Percentiles rank a stretch among this genome's conserved stretches.
Conservation (phyloP, 1,140 invertebrate genomes). For the Lordiphosa mommai region DNA sequence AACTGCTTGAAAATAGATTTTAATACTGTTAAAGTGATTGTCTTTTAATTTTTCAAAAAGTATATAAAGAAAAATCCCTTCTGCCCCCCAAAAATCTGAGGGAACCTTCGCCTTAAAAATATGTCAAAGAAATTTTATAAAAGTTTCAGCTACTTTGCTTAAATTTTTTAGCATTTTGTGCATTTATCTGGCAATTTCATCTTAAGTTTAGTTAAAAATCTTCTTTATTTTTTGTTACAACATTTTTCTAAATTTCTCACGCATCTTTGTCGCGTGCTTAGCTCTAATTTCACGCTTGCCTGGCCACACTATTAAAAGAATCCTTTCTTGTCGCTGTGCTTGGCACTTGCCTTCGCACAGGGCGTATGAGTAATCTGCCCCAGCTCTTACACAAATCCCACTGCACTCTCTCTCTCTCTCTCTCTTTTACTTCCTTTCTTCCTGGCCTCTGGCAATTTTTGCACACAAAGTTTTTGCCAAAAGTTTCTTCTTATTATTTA, state of each 20-base stretch:
- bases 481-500: conserved; percentile 67
- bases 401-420: neutral
- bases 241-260: conserved; percentile 8
- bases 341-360: conserved; percentile 14
- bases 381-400: conserved; percentile 35
- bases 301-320: conserved; percentile 35
- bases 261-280: conserved; percentile 23
- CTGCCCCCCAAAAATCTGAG: too few species aligned
- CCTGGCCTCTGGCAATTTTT: conserved; percentile 16
- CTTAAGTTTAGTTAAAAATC: too few species aligned
- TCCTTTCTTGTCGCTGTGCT: conserved; percentile 4
- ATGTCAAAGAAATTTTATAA: too few species aligned
- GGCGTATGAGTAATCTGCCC: conserved; percentile 62
- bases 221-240: too few species aligned
- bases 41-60: too few species aligned
- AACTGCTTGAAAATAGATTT: too few species aligned
- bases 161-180: too few species aligned
- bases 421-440: neutral
- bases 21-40: too few species aligned
- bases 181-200: too few species aligned
- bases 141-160: too few species aligned
- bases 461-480: conserved; percentile 41
- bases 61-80: too few species aligned
- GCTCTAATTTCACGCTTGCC: conserved; percentile 61
- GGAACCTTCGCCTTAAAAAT: too few species aligned